Evolutionary conservation across 92 coral and sea anemone species (phyloP), one percentile per base, ranked within the genome.

Genomic region (Siderastrea siderea): DNA sequence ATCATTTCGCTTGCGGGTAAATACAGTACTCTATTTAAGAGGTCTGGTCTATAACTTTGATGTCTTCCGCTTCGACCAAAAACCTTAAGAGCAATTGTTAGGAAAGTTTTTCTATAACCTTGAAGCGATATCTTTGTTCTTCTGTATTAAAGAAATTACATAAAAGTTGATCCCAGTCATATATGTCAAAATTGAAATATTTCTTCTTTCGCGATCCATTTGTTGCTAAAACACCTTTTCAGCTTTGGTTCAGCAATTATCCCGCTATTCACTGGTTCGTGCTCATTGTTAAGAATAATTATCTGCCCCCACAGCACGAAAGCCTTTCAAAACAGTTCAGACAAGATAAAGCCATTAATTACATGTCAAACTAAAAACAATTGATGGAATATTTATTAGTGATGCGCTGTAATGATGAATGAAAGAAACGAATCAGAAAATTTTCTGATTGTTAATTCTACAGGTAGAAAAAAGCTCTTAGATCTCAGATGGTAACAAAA

Each of bases 261-360:
- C 1, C 7, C 0, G 68, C 68, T 63, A 8, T 17, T 63, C 43
- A 15, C 7, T 63, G 7, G n/a, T 63, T 63, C n/a, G 57, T 5
- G 72, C 10, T 9, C 6, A 13, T 48, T 47, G 17, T 26, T 53
- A 71, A 61, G n/a, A 62, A 17, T 7, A 62, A 61, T 62, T 61
- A 58, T 78, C 47, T 47, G 44, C 26, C 43, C 8, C n/a, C 75
- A 47, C 71, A 61, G 71, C n/a, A 12, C 15, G 71, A n/a, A 47
- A 4, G 26, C 10, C 38, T n/a, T 78, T 78, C 71, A 78, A 47
- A 45, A 62, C 82, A 47, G 47, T 19, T 77, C 62, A 62, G 53
- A 61, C 47, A 47, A 78, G 70, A 50, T 50, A 13, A 78, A 58
- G 6, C 71, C 10, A 78, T 78, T 78, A 78, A 62, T 62, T 62